Evolutionary conservation across 2,888 invertebrate genomes (phyloP), one percentile per base, ranked within the genome.

Genomic region (Orchesella flavescens): DNA sequence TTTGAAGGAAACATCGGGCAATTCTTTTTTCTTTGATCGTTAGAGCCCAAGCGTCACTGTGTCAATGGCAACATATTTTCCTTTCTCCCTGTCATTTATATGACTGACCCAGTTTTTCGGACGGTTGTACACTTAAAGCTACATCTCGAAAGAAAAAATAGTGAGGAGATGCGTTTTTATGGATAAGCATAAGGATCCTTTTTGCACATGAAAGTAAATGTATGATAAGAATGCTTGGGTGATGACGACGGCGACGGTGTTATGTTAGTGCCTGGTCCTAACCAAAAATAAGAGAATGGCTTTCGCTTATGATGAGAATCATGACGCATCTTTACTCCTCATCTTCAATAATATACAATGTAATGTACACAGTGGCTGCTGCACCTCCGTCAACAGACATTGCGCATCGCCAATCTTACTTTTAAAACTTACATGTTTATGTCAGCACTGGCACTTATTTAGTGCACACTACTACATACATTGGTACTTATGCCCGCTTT

Each of bases 1-100:
- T 49, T 49, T 2, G 2, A 49, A 49, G 34, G 7, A 34, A 34
- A 34, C 34, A 34, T 34, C 49, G 49, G 15, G 12, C 49, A 12
- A 49, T 49, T 49, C n/a, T 34, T 49, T 49, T 49, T 44, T 44
- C 9, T 44, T 12, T 19, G 55, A 78, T 46, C 46, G 66, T 66
- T 49, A 80, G 24, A 57, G 66, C 53, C 53, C 43, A 5, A 75
- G 19, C 49, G 86, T 79, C 84, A 83, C 82, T 83, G 79, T 84
- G 84, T 86, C 83, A 86, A 86, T 86, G 80, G 74, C 79, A 84
- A 74, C 46, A 72, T 59, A 55, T 83, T 77, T 84, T 69, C 84
- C 83, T 84, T 86, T 86, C 84, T 81, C 83, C 77, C 57, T 82
- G 66, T 76, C 83, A 84, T 86, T 76, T 84, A 86, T 86, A 84